A percentile compares a stretch with the other conserved stretches of the same genome.
These are phyloP conservation scores for Lophotriccus pileatus DNA, from an alignment of 2,797 vertebrate species.

Conservation along the genomic window DNA sequence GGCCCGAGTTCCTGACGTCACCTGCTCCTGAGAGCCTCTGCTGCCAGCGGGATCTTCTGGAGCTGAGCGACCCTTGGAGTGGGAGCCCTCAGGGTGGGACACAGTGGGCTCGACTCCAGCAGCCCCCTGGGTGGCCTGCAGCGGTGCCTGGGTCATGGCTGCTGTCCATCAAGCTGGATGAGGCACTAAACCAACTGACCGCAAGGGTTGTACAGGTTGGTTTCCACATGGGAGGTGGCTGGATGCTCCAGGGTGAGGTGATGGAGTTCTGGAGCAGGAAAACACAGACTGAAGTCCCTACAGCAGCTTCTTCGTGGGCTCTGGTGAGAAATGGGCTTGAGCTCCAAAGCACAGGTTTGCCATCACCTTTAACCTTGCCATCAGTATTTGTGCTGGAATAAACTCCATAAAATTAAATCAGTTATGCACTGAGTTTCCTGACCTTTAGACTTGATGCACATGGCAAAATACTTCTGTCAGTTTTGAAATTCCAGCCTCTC, in stretches of 20 bases:
- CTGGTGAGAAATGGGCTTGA: neutral
- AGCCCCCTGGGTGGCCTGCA: neutral
- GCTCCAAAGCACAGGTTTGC: neutral
- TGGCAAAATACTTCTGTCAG: neutral
- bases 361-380: neutral
- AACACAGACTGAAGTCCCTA: accelerated
- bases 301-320: neutral
- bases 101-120: accelerated
- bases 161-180: neutral
- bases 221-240: neutral
- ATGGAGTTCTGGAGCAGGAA: neutral
- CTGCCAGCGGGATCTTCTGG: accelerated
- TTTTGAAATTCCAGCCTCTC: neutral
- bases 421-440: neutral
- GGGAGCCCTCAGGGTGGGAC: accelerated
- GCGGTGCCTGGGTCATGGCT: accelerated
- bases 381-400: neutral
- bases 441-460: neutral
- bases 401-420: neutral
- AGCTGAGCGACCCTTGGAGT: accelerated
- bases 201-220: neutral
- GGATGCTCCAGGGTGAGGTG: neutral
- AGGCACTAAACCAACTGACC: accelerated
- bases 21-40: accelerated
- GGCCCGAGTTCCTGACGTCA: neutral